Percentiles rank a stretch among this genome's conserved stretches.
phyloP scores from a whole-genome alignment of 2,113 vertebrate species.

The Platichthys flesus region DNA sequence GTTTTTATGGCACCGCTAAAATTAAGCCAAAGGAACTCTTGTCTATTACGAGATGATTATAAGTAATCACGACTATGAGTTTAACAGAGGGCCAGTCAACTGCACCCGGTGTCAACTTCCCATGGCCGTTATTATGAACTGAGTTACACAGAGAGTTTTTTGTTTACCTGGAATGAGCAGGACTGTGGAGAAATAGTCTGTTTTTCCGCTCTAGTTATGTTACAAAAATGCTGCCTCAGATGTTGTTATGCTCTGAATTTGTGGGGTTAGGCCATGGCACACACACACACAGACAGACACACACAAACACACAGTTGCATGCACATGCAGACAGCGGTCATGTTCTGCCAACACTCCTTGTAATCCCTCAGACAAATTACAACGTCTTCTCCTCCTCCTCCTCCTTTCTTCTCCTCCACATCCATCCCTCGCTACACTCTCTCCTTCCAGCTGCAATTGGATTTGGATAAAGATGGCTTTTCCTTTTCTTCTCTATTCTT shows the following conservation, averaged over 20 bases:
- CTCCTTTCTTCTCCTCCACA: constrained; percentile 62
- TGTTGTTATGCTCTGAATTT: constrained; percentile 62
- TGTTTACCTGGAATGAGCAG: constrained; percentile 55
- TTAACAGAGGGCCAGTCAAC: constrained; percentile 23
- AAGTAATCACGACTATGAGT: constrained; percentile 29
- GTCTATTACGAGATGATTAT: constrained; percentile 9
- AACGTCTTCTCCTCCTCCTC: constrained; percentile 75
- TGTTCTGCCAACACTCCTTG: constrained; percentile 80
- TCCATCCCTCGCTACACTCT: constrained; percentile 47
- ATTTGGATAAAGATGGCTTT: constrained; percentile 87
- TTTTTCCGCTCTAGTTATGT: constrained; percentile 60
- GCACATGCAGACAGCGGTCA: constrained; percentile 58
- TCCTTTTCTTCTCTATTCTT: constrained; percentile 83
- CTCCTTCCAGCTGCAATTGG: constrained; percentile 83
- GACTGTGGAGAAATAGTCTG: constrained; percentile 34
- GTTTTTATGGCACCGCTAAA: constrained; percentile 14
- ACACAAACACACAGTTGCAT: constrained; percentile 33
- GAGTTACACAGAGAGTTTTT: constrained; percentile 41
- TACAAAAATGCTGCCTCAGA: constrained; percentile 57
- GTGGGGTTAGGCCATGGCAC: constrained; percentile 53
- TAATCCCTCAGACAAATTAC: constrained; percentile 87
- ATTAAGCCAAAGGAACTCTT: constrained; percentile 8
- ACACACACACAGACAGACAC: constrained; percentile 10
- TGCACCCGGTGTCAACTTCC: constrained; percentile 37
- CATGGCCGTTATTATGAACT: constrained; percentile 36